These are phyloP conservation scores for Orthonyx spaldingii DNA, from an alignment of 2,113 vertebrate species.

Conservation along the genomic window DNA sequence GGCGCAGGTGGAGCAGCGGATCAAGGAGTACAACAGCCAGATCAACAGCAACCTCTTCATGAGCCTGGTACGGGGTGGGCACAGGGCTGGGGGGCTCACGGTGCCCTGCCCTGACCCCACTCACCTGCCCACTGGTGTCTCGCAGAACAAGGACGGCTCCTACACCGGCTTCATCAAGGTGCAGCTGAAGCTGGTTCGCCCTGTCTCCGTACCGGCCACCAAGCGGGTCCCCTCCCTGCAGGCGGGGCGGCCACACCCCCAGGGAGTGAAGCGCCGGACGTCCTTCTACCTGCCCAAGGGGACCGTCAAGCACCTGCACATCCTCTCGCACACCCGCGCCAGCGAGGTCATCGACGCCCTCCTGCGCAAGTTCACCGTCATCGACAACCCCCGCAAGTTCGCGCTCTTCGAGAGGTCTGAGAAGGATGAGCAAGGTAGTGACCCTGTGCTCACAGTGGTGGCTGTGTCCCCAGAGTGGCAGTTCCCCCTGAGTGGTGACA, in stretches of 20 bases:
- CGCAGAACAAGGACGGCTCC: constrained; percentile 87
- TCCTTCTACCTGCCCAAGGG: constrained; percentile 97
- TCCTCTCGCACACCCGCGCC: constrained; percentile 85
- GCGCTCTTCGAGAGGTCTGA: constrained; percentile 90
- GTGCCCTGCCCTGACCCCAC: not conserved
- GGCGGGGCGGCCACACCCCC: constrained; percentile 51
- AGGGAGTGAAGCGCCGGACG: constrained; percentile 79
- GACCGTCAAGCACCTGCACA: constrained; percentile 89
- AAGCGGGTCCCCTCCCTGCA: constrained; percentile 70
- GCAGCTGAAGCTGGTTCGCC: constrained; percentile 88
- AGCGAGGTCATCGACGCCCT: constrained; percentile 92
- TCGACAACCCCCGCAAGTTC: constrained; percentile 94
- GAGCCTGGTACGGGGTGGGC: constrained; percentile 81
- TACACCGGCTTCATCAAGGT: constrained; percentile 98
- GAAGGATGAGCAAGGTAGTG: constrained; percentile 84
- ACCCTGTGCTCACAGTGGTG: not conserved
- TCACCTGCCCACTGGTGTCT: not conserved
- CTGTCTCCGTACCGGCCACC: constrained; percentile 84
- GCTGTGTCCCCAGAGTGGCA: fast-evolving
- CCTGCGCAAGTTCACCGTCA: constrained; percentile 92
- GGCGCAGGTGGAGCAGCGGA: constrained; percentile 84
- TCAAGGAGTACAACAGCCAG: constrained; percentile 92
- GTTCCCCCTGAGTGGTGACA: not conserved
- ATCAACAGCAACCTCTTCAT: constrained; percentile 95
- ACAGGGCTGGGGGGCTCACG: fast-evolving